Base-by-base conservation (phyloP, 2,113 vertebrate species). In the Saguinus imperator region DNA sequence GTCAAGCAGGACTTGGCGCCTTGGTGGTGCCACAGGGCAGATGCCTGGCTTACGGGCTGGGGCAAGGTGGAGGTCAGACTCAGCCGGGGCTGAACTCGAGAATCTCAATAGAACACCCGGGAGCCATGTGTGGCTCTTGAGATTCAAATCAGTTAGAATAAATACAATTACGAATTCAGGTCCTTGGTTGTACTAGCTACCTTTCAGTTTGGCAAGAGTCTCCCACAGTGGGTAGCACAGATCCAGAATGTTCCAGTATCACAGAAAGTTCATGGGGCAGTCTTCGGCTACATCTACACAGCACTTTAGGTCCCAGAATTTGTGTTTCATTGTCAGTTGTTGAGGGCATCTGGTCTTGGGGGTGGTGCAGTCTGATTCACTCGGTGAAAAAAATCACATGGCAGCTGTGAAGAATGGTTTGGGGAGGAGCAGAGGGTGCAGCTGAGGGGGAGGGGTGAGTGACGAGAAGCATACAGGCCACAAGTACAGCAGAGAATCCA, bases 21-120 rank as follows among this genome's bases (percentile, higher is more conserved):
- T 2, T 10, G 21, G 81, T 35, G 32, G 8, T 12, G 6, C 61
- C 14, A 9, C 40, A 25, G 25, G 52, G 40, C 58, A 13, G 16
- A 9, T 5, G 45, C 0, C 21, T 10, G 17, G 58, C 61, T 50
- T 25, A 6, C 10, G 52, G 50, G 29, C 25, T 37, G 76, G 76
- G 27, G 61, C 61, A 64, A 64, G 61, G 27, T 64, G 27, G 61
- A 64, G 61, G 48, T 45, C 40, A 16, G 40, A 76, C 35, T 58
- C 9, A 4, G 35, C 58, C n/a, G 40, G 57, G 4, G 14, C n/a
- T 21, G 1, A 21, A 29, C 13, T 40, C 18, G 4, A 8, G 2
- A 2, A 13, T 18, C 23, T 37, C 20, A 29, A 0, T 27, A 3
- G 11, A 23, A 17, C 3, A 8, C 27, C 82, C 35, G 2, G 35